These are phyloP conservation scores for Panthera uncia DNA, from an alignment of 2,113 vertebrate species.

Conservation along the genomic window DNA sequence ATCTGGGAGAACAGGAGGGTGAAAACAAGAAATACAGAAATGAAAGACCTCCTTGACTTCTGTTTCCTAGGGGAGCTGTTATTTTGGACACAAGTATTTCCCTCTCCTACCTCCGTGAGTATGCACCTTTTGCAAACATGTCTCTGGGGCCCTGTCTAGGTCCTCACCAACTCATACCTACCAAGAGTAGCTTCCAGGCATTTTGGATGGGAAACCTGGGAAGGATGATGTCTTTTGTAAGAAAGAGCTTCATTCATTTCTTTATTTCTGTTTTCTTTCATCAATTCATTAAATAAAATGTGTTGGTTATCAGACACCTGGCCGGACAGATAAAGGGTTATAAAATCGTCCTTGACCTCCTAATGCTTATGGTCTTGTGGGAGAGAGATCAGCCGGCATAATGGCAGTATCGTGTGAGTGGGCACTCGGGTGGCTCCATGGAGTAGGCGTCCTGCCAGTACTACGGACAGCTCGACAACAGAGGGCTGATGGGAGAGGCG, in stretches of 20 bases:
- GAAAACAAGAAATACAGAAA: not conserved
- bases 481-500: not conserved
- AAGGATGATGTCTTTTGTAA: not conserved
- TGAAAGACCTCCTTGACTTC: not conserved
- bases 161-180: not conserved
- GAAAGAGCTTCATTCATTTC: not conserved
- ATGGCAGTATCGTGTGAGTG: not conserved
- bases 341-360: not conserved
- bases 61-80: not conserved
- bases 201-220: not conserved
- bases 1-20: not conserved
- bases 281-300: not conserved
- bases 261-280: conserved; percentile 27
- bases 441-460: not conserved
- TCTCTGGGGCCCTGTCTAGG: not conserved
- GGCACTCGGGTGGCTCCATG: not conserved
- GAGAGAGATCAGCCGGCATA: not conserved
- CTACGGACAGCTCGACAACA: not conserved
- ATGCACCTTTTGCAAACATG: not conserved
- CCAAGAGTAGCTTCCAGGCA: not conserved
- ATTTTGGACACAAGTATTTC: not conserved
- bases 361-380: not conserved
- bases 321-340: not conserved
- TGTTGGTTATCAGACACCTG: not conserved
- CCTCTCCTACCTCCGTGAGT: not conserved